Base-by-base conservation (phyloP, 2,888 invertebrate genomes). In the Ptilodon capucinus region DNA sequence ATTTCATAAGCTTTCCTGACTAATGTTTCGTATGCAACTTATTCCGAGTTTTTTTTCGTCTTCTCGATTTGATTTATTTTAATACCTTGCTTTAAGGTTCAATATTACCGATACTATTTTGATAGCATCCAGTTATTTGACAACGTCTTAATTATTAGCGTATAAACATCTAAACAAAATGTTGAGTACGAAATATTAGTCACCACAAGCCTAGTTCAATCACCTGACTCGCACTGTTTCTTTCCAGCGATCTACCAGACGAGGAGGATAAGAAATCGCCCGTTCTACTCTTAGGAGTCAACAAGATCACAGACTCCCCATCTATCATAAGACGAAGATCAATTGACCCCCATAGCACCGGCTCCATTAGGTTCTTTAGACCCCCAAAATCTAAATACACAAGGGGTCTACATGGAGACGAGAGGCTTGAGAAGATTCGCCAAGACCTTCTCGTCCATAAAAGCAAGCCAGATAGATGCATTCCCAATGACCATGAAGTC, bases 171-270 rank as follows among this genome's bases (percentile, higher is more conserved):
- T n/a, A n/a, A n/a, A n/a, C n/a, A n/a, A n/a, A n/a, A n/a, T n/a
- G 21, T 21, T 21, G 21, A 21, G 21, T 35, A 14, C 43, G 40
- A 42, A 52, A 52, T 46, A 53, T 48, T 46, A 14, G 23, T 8
- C 14, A 14, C 1, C 13, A 32, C 32, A 32, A 32, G 32, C 32
- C 9, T 36, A 48, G 19, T 42, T 5, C n/a, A 32, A 45, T 28
- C 50, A 52, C 58, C 44, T 60, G 50, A 68, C 46, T 39, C 19
- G 41, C 48, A 49, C 52, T 51, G 21, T 68, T 54, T 72, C 56
- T 70, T 89, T 88, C 40, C 92, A 93, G 93, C 74, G 93, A 93
- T 69, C 88, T 93, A 48, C 93, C 93, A 19, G 93, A 93, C 74
- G 87, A 90, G 68, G 91, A 91, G 66, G 93, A 93, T 64, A 91